These are phyloP conservation scores for Himalopsyche kuldschensis DNA, from an alignment of 2,888 invertebrate species.

Conservation along the genomic window DNA sequence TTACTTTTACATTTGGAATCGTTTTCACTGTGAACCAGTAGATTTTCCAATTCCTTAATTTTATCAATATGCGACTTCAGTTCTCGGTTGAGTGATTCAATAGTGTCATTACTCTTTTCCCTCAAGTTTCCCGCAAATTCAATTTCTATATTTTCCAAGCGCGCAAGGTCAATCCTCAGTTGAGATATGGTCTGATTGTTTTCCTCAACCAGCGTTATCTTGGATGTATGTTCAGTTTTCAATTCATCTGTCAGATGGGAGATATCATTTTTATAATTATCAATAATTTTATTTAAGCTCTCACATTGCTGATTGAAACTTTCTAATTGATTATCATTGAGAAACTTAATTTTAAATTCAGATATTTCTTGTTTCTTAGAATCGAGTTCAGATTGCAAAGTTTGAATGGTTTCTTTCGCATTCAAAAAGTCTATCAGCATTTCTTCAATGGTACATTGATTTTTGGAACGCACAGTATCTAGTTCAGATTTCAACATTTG, in stretches of 20 bases:
- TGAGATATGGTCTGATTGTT: neutral
- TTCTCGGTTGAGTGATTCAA: constrained; percentile 42
- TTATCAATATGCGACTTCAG: constrained; percentile 45
- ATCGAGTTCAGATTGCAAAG: constrained; percentile 4
- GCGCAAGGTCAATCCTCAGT: neutral
- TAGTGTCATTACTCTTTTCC: neutral
- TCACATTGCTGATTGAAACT: neutral
- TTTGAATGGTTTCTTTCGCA: no score
- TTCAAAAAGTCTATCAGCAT: no score
- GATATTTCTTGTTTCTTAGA: neutral
- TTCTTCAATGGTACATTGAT: no score
- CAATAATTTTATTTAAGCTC: neutral
- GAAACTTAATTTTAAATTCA: neutral
- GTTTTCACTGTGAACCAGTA: constrained; percentile 47
- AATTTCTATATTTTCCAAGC: neutral
- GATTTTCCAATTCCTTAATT: constrained; percentile 45
- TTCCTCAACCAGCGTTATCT: neutral
- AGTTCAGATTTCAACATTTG: neutral
- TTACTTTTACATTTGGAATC: constrained; percentile 44
- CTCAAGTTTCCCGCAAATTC: neutral
- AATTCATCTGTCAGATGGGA: neutral
- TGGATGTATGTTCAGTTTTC: neutral
- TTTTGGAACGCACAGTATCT: neutral
- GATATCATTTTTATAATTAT: neutral
- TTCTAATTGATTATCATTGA: neutral